Evolutionary conservation across 64 coral and sea anemone species (phyloP).

Genomic region (Actinia equina): DNA sequence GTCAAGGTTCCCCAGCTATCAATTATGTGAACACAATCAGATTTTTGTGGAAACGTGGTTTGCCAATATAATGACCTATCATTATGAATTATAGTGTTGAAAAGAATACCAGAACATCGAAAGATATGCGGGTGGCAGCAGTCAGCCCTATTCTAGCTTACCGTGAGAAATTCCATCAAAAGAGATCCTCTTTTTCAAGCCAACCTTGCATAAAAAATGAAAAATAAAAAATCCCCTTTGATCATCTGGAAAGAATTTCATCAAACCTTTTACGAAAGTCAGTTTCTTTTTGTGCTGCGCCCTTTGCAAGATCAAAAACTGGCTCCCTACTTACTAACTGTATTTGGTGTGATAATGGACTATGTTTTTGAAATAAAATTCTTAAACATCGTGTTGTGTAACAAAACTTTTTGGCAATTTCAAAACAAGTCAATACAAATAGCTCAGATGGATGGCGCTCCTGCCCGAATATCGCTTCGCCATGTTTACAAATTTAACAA

Average conservation of each 20-base stretch:
- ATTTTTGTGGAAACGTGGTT: slow-evolving; percentile 15
- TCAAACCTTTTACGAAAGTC: no score
- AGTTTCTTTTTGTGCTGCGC: no score
- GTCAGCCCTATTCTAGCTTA: neutral
- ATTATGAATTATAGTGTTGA: neutral
- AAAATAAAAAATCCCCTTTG: neutral
- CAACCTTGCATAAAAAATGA: neutral
- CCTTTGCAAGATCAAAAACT: neutral
- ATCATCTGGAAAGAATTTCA: neutral
- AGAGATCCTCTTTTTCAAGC: neutral
- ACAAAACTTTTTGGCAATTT: neutral
- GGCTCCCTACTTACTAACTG: neutral
- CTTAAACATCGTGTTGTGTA: neutral
- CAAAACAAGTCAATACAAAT: slow-evolving; percentile 4
- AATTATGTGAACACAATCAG: neutral
- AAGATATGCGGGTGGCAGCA: neutral
- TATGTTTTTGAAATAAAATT: neutral
- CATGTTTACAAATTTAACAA: slow-evolving; percentile 12
- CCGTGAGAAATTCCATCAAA: neutral
- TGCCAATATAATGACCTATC: neutral
- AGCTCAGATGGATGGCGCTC: neutral
- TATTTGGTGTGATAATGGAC: neutral
- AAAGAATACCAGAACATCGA: neutral
- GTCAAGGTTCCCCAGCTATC: neutral
- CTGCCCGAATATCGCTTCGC: neutral